These are phyloP conservation scores for Rhinopomastus cyanomelas DNA, from an alignment of 2,113 vertebrate genomes.

Conservation along the genomic window DNA sequence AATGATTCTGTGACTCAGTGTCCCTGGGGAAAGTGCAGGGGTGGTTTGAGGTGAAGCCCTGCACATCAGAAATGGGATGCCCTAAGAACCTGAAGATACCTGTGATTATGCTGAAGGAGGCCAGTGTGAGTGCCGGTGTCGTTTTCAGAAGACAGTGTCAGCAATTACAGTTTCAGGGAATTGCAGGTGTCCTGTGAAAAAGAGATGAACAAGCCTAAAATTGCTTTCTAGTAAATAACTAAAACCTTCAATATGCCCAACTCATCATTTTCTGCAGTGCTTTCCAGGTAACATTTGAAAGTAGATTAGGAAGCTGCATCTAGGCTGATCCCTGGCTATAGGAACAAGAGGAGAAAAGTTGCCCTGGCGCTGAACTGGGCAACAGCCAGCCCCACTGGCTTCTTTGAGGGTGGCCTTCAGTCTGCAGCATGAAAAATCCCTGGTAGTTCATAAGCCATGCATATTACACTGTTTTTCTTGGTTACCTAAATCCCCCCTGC, in stretches of 20 bases:
- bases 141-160: constrained; percentile 1
- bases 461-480: background rate
- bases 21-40: background rate
- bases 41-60: background rate
- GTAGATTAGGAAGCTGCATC: background rate
- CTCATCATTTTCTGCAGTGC: background rate
- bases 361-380: background rate
- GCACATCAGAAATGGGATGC: background rate
- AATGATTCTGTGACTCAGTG: too few species aligned
- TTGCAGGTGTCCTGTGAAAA: background rate
- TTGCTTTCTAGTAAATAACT: background rate
- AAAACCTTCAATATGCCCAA: background rate
- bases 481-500: constrained; percentile 19
- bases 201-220: background rate
- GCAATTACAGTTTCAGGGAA: background rate
- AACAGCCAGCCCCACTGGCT: accelerated
- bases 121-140: background rate
- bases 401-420: background rate
- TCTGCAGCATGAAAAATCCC: constrained; percentile 13
- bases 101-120: constrained; percentile 1
- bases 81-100: background rate
- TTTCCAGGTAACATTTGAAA: background rate
- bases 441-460: background rate
- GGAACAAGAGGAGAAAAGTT: background rate
- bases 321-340: background rate